Evolutionary conservation across 1,140 invertebrate genomes (phyloP).

Genomic region (Brachionus asplanchnoidis): DNA sequence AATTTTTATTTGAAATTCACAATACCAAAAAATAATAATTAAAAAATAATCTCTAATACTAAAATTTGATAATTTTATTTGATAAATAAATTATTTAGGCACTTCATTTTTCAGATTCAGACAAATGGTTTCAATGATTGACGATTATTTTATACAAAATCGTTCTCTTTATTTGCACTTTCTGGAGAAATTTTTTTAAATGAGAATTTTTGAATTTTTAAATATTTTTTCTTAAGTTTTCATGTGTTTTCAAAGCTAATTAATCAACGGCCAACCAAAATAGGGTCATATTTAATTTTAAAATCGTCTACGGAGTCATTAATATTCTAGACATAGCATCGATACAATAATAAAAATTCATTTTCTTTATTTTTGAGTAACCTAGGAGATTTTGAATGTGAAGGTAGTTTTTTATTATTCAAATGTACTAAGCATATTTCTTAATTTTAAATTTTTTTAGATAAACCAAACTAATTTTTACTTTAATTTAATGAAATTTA

Average conservation of each 20-base stretch:
- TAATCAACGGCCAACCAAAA: background rate
- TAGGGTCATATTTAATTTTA: background rate
- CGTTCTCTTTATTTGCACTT: too few relatives aligned
- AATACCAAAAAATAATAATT: too few relatives aligned
- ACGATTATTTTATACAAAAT: too few relatives aligned
- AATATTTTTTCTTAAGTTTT: background rate
- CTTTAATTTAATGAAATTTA: background rate
- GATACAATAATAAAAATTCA: background rate
- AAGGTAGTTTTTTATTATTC: slow-evolving; percentile 21
- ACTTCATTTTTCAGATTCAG: too few relatives aligned
- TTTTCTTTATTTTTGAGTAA: slow-evolving; percentile 10
- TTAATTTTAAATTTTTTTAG: slow-evolving; percentile 7
- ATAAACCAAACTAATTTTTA: background rate
- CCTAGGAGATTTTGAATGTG: slow-evolving; percentile 16
- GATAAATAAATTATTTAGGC: too few relatives aligned
- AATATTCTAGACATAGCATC: slow-evolving; percentile 15
- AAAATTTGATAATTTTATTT: too few relatives aligned
- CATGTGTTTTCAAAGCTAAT: background rate
- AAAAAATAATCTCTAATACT: too few relatives aligned
- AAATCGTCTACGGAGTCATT: background rate
- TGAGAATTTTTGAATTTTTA: background rate
- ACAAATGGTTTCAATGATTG: too few relatives aligned
- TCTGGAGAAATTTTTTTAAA: too few relatives aligned
- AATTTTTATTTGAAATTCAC: too few relatives aligned
- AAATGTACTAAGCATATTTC: background rate